Base-by-base conservation (phyloP, 1,140 invertebrate species). In the Pemphigus obesinymphae region DNA sequence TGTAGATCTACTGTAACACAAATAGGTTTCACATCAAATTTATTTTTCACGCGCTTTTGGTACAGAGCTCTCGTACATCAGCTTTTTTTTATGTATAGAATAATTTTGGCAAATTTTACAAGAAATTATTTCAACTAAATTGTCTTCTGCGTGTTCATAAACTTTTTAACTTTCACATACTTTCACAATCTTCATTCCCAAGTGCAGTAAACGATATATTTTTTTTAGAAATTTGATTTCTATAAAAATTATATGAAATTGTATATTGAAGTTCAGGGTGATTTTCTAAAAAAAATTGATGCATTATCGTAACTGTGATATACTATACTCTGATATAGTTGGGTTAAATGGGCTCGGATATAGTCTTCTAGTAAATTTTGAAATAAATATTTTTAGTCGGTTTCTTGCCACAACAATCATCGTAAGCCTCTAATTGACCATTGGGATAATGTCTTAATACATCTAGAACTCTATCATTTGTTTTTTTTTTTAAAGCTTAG, bases 1-100 rank as follows among this genome's bases (percentile, higher is more conserved):
- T 84, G 73, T 17, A 84, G 72, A 83, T 84, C 82, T 29, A 82
- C 83, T 40, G 83, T 82, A 26, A 83, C 53, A 45, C 11, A 72
- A 40, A 72, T 37, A 40, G 29, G n/a, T 26, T 72, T 43, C 15
- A 20, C 37, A 72, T 72, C 8, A 20, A 37, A 72, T 48, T 72
- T 10, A 26, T 40, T 23, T 23, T 34, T 48, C n/a, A 37, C 29
- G 37, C 43, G 68, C 34, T 72, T 20, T 40, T 48, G 29, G 68
- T 43, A 72, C 26, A 72, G 68, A 23, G 26, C 34, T 72, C 68
- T 40, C n/a, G 50, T 7, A 53, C 50, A 53, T 53, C 5, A 5
- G 50, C 50, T 45, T 72, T 26, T n/a, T 72, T 37, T 43, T 40
- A 72, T 72, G 29, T 43, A 48, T 20, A 31, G 26, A 29, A 15